phyloP scores from a whole-genome alignment of 2,888 invertebrate species.

The Ypsolopha sequella region DNA sequence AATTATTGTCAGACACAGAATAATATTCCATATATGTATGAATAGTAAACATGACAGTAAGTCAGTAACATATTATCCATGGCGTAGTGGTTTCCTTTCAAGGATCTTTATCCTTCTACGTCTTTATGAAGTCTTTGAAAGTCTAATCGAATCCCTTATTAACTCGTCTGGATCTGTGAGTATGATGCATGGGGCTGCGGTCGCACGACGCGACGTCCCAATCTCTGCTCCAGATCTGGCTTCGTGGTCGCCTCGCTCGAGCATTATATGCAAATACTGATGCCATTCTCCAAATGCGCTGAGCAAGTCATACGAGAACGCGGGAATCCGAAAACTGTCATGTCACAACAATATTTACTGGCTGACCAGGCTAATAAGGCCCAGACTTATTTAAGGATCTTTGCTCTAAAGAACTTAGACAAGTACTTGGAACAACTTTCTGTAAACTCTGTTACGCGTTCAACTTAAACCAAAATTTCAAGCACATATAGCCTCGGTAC shows the following conservation, averaged over 20 bases:
- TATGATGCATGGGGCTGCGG: constrained; percentile 32
- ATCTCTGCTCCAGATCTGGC: constrained; percentile 57
- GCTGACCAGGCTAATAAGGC: too few relatives aligned
- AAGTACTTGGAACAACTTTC: too few relatives aligned
- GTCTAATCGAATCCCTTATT: constrained; percentile 32
- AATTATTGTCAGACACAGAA: too few relatives aligned
- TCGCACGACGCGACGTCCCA: constrained; percentile 36
- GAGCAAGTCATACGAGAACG: background rate
- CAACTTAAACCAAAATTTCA: constrained; percentile 34
- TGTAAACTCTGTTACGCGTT: too few relatives aligned
- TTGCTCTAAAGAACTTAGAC: too few relatives aligned
- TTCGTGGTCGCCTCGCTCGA: constrained; percentile 46
- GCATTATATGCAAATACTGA: constrained; percentile 56
- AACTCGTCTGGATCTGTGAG: constrained; percentile 4
- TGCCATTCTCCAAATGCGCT: constrained; percentile 22
- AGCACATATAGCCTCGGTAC: background rate
- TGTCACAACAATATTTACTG: too few relatives aligned
- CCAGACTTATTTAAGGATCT: too few relatives aligned
- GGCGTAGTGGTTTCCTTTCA: too few relatives aligned
- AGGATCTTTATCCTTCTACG: too few relatives aligned
- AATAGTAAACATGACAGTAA: too few relatives aligned
- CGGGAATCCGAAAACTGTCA: background rate
- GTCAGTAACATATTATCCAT: too few relatives aligned
- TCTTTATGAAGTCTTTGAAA: constrained; percentile 3
- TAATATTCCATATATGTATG: too few relatives aligned